Evolutionary conservation across 1,140 invertebrate genomes (phyloP).

Genomic region (Caenorhabditis tropicalis): DNA sequence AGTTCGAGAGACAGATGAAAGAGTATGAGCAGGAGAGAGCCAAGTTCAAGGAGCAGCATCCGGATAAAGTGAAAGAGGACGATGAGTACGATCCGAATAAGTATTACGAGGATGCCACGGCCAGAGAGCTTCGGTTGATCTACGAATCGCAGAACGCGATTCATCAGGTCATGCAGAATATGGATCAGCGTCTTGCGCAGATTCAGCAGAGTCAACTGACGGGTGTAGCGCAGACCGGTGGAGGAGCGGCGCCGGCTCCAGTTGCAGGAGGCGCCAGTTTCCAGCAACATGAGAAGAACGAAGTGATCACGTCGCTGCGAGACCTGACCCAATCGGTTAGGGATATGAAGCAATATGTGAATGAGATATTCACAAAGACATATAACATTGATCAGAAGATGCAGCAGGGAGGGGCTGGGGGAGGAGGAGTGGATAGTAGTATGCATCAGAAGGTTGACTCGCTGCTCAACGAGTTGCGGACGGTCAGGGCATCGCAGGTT

Average conservation of each 20-base stretch:
- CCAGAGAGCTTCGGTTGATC: conserved; percentile 67
- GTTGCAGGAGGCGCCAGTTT: conserved; percentile 53
- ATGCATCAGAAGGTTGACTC: conserved; percentile 54
- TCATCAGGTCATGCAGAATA: conserved; percentile 58
- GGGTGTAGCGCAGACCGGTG: not conserved
- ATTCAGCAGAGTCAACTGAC: conserved; percentile 9
- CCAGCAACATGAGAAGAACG: conserved; percentile 67
- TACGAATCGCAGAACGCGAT: conserved; percentile 69
- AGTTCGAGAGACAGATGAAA: conserved; percentile 67
- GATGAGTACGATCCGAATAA: conserved; percentile 66
- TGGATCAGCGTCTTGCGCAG: conserved; percentile 26
- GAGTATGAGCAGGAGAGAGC: conserved; percentile 66
- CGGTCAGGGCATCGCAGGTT: conserved; percentile 39
- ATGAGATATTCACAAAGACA: conserved; percentile 71
- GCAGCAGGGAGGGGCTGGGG: conserved; percentile 34
- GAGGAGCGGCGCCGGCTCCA: conserved; percentile 17
- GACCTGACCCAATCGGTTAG: conserved; percentile 64
- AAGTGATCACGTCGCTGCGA: conserved; percentile 66
- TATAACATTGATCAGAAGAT: conserved; percentile 70
- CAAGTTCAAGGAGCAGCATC: conserved; percentile 71
- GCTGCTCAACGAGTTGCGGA: conserved; percentile 47
- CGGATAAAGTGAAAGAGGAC: conserved; percentile 68
- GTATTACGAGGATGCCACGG: conserved; percentile 69
- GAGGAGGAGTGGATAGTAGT: conserved; percentile 35
- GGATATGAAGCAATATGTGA: conserved; percentile 72